Conservation (phyloP, 2,797 vertebrate species). For the Agapornis canus region DNA sequence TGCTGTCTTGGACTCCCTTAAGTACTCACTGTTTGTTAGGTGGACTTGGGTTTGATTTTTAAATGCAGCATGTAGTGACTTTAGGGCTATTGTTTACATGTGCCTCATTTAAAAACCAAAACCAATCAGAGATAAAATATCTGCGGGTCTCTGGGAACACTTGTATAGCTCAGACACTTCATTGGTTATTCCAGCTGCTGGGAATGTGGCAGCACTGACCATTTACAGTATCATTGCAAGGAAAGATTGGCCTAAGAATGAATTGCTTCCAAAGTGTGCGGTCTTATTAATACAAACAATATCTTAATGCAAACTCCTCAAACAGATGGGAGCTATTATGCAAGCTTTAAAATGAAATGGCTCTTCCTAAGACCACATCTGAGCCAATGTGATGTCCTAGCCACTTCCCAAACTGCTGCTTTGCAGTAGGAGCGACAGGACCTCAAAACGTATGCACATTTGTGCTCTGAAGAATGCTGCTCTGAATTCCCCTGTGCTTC, state of each 20-base stretch:
- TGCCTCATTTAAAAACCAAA: background rate
- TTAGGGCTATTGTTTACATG: background rate
- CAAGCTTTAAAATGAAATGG: background rate
- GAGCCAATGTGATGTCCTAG: background rate
- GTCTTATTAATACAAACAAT: constrained; percentile 47
- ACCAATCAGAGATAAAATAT: background rate
- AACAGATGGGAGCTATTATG: constrained; percentile 8
- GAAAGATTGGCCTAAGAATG: constrained; percentile 16
- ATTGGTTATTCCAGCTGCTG: background rate
- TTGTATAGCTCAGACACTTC: background rate
- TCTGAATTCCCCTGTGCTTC: background rate
- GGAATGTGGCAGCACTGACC: constrained; percentile 31
- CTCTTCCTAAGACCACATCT: background rate
- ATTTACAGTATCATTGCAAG: constrained; percentile 61
- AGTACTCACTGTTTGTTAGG: accelerated
- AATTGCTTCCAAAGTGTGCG: background rate
- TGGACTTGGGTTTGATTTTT: background rate
- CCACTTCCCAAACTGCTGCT: background rate
- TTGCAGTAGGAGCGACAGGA: background rate
- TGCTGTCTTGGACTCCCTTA: background rate
- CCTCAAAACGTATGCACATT: accelerated
- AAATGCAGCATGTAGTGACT: background rate
- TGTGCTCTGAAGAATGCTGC: background rate
- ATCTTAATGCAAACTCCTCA: background rate
- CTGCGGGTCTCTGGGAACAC: background rate